Conservation (phyloP, 64 coral and sea anemone genomes). For the Porites lutea region DNA sequence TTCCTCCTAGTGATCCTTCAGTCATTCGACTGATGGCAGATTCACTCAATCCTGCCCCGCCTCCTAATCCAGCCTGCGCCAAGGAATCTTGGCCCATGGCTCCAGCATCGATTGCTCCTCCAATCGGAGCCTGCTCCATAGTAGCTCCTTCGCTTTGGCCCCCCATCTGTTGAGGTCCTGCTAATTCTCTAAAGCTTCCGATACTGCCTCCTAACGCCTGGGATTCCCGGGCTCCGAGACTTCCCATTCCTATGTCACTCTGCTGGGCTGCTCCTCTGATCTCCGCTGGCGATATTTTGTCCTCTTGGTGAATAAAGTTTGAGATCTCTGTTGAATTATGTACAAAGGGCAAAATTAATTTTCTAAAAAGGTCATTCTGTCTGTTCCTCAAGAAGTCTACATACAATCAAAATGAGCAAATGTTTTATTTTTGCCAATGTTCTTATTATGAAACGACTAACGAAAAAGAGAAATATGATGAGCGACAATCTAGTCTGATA, state of each 20-base stretch:
- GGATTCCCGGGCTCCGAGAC: neutral
- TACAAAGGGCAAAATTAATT: neutral
- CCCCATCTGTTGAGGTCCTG: slow-evolving; percentile 21
- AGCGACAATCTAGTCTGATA: too few relatives aligned
- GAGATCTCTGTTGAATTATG: slow-evolving; percentile 56
- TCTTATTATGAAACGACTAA: too few relatives aligned
- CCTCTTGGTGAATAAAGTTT: slow-evolving; percentile 72
- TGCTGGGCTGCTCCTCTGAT: slow-evolving; percentile 40
- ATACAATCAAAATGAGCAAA: neutral
- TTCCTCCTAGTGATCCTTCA: neutral
- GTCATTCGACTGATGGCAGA: slow-evolving; percentile 36
- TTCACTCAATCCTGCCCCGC: neutral
- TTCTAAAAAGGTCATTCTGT: neutral
- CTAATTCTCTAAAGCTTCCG: slow-evolving; percentile 2
- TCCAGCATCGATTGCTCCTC: slow-evolving; percentile 18
- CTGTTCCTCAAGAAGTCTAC: neutral
- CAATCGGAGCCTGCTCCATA: slow-evolving; percentile 25
- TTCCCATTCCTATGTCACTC: slow-evolving; percentile 2
- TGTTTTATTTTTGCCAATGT: too few relatives aligned
- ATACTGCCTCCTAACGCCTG: neutral
- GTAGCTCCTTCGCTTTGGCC: slow-evolving; percentile 6
- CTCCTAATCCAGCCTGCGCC: slow-evolving; percentile 16
- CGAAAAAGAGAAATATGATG: too few relatives aligned
- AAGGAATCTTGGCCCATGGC: neutral
- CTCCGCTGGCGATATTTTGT: slow-evolving; percentile 70